Conservation (phyloP, 2,888 invertebrate genomes). For the Tenthredo amoena region DNA sequence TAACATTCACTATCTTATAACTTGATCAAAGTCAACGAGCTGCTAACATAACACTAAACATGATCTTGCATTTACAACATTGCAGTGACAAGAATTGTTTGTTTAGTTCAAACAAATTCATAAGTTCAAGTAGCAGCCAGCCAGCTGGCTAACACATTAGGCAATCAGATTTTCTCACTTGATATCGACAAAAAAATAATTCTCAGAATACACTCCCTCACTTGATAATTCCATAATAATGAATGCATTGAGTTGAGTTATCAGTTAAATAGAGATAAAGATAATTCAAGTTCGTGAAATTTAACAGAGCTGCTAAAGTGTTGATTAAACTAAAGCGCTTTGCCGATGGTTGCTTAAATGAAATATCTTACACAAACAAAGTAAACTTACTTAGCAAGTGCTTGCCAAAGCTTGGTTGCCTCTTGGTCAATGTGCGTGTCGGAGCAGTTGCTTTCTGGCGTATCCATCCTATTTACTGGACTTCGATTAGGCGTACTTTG, state of each 20-base stretch:
- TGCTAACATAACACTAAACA: neutral
- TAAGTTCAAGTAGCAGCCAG: neutral
- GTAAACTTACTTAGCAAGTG: slow-evolving; percentile 70
- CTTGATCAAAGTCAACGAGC: neutral
- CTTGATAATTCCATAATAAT: neutral
- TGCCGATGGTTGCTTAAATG: neutral
- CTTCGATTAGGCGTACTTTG: slow-evolving; percentile 70
- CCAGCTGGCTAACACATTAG: neutral
- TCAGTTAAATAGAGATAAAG: neutral
- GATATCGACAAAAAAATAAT: neutral
- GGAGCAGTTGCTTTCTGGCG: slow-evolving; percentile 76
- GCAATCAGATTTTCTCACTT: neutral
- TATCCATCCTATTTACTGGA: slow-evolving; percentile 76
- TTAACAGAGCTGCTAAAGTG: neutral
- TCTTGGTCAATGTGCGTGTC: slow-evolving; percentile 74
- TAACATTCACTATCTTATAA: slow-evolving; percentile 9
- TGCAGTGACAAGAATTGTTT: neutral
- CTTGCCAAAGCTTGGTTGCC: slow-evolving; percentile 74
- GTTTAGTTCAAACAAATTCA: slow-evolving; percentile 18
- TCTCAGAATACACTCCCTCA: neutral
- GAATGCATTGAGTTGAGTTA: neutral
- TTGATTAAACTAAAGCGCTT: neutral
- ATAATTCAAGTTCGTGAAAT: neutral
- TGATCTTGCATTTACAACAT: neutral
- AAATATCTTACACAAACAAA: neutral